Evolutionary conservation across 2,113 vertebrate genomes (phyloP).

Genomic region (Acanthisitta chloris): DNA sequence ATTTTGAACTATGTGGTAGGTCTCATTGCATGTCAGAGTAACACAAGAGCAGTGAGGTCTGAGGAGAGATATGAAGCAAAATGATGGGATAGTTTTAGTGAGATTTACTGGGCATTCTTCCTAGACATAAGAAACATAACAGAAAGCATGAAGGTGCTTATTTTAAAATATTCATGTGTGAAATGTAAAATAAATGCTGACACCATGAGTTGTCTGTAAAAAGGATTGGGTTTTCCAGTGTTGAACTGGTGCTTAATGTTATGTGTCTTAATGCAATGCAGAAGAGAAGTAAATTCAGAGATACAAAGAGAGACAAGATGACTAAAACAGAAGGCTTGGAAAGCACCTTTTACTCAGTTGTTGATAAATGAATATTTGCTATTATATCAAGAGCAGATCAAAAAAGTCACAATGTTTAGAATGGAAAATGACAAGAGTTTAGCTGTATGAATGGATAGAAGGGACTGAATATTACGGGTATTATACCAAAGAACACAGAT

Average conservation of each 20-base stretch:
- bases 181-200: neutral
- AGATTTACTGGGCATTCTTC: neutral
- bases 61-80: neutral
- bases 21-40: accelerated
- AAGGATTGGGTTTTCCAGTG: neutral
- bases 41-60: neutral
- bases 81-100: neutral
- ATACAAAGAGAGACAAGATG: neutral
- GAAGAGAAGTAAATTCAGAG: neutral
- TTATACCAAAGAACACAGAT: neutral
- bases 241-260: neutral
- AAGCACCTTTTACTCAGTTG: neutral
- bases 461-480: neutral
- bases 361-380: neutral
- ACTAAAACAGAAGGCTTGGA: neutral
- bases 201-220: neutral
- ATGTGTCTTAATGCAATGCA: neutral
- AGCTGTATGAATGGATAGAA: neutral
- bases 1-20: neutral
- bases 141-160: neutral
- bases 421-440: neutral
- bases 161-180: neutral
- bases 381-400: neutral
- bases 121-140: neutral
- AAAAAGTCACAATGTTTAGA: neutral